Conservation (phyloP, 2,113 vertebrate species). For the Nothobranchius kuhntae region DNA sequence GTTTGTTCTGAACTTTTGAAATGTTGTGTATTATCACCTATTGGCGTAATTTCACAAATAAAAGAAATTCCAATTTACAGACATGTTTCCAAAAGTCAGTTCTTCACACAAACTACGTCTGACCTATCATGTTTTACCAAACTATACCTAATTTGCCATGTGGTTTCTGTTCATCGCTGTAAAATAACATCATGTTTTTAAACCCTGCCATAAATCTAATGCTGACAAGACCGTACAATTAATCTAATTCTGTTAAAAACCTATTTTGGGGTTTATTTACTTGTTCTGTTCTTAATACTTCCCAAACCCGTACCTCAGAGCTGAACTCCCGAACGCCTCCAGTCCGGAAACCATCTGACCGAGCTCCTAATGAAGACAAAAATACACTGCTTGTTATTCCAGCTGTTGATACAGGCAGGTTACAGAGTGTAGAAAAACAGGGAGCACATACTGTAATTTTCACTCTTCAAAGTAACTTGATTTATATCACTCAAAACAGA, state of each 20-base stretch:
- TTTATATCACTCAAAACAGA: conserved; percentile 65
- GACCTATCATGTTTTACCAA: too few relatives aligned
- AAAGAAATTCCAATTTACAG: too few relatives aligned
- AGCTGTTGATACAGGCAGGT: conserved; percentile 77
- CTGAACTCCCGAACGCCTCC: conserved; percentile 70
- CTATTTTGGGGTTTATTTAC: conserved; percentile 8
- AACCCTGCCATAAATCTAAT: too few relatives aligned
- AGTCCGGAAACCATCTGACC: conserved; percentile 76
- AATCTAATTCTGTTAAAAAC: background rate
- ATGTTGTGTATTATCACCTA: too few relatives aligned
- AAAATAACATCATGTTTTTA: too few relatives aligned
- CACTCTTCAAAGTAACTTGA: conserved; percentile 72
- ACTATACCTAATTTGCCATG: too few relatives aligned
- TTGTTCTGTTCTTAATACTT: conserved; percentile 32
- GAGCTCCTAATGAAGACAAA: conserved; percentile 77
- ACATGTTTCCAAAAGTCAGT: too few relatives aligned
- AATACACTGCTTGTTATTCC: conserved; percentile 78
- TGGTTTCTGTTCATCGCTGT: too few relatives aligned
- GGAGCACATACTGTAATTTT: conserved; percentile 46
- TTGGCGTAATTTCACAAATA: too few relatives aligned
- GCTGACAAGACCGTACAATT: background rate
- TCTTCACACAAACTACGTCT: too few relatives aligned
- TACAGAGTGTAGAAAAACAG: conserved; percentile 72
- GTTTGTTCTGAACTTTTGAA: too few relatives aligned
- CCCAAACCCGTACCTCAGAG: conserved; percentile 53